Conservation (phyloP, 2,797 vertebrate species). For the Pogoniulus pusillus region DNA sequence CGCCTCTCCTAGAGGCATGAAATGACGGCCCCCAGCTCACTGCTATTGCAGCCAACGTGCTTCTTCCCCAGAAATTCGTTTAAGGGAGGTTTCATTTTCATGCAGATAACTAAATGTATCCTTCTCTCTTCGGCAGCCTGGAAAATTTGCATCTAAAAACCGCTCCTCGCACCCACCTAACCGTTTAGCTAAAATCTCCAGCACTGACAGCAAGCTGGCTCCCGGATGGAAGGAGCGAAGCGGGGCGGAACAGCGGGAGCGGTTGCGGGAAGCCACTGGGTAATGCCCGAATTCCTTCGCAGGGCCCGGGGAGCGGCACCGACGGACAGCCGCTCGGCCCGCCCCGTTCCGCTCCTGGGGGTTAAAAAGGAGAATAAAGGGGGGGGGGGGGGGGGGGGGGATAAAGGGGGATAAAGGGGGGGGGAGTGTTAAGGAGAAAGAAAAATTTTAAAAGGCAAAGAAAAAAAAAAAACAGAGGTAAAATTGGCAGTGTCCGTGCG, state of each 20-base stretch:
- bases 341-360: background rate
- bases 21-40: background rate
- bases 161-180: background rate
- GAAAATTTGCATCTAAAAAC: background rate
- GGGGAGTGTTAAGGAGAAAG: too few species aligned
- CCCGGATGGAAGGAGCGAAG: background rate
- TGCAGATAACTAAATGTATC: background rate
- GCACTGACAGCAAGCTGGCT: background rate
- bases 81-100: background rate
- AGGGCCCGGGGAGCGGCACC: background rate
- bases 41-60: background rate
- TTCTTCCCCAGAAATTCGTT: background rate
- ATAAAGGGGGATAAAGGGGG: too few species aligned
- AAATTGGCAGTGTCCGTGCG: background rate
- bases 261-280: background rate
- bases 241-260: background rate
- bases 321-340: background rate
- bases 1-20: background rate
- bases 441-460: background rate
- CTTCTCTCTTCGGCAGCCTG: background rate
- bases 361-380: background rate
- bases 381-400: too few species aligned
- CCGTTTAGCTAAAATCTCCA: background rate
- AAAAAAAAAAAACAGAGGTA: background rate
- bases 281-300: background rate